A percentile compares a stretch with the other conserved stretches of the same genome.
phyloP scores from a whole-genome alignment of 2,888 invertebrate genomes.

The Julus scandinavius region DNA sequence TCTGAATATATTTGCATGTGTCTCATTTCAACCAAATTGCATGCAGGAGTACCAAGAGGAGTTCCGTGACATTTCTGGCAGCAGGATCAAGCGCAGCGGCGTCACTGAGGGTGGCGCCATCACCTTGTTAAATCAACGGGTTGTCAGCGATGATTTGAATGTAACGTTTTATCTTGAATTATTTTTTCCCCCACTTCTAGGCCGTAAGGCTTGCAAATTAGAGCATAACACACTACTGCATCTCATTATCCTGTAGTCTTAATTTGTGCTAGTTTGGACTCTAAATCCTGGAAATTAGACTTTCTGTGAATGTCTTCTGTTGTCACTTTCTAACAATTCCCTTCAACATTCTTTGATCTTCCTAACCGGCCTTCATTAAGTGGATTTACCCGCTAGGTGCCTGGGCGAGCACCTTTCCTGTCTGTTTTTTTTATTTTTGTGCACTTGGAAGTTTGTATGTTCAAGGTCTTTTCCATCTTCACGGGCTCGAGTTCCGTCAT shows the following conservation, averaged over 20 bases:
- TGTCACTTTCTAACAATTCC: neutral
- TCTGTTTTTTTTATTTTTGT: neutral
- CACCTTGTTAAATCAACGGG: constrained; percentile 93
- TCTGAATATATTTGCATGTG: constrained; percentile 13
- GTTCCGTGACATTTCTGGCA: constrained; percentile 84
- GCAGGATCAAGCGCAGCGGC: constrained; percentile 84
- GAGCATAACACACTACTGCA: neutral
- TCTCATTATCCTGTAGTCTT: neutral
- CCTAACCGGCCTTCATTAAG: neutral
- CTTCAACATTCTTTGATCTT: neutral
- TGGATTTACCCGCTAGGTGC: neutral
- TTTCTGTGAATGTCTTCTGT: neutral
- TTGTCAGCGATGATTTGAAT: constrained; percentile 83
- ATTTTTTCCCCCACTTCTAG: neutral
- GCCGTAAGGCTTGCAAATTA: neutral
- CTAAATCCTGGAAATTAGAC: neutral
- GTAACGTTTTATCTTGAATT: constrained; percentile 30
- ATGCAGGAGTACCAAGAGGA: constrained; percentile 94
- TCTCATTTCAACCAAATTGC: constrained; percentile 36
- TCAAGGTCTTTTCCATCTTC: too few relatives aligned
- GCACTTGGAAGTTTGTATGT: neutral
- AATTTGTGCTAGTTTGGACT: neutral
- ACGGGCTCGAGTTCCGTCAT: too few relatives aligned
- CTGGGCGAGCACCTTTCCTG: neutral
- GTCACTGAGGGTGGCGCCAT: constrained; percentile 87